Conservation (phyloP, 2,113 vertebrate species). For the Camelus bactrianus region DNA sequence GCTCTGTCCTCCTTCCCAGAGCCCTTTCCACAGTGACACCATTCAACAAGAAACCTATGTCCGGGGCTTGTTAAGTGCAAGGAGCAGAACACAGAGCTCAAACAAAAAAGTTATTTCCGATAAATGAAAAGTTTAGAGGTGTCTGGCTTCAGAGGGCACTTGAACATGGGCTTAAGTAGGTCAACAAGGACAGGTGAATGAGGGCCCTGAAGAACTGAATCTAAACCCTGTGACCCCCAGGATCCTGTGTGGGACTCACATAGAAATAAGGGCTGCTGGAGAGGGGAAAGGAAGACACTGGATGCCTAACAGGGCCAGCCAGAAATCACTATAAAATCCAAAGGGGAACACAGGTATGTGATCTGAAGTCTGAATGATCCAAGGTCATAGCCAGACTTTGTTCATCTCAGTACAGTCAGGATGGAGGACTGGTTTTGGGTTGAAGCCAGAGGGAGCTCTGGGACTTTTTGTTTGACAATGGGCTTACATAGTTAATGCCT, state of each 20-base stretch:
- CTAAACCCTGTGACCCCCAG: neutral
- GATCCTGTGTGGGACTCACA: neutral
- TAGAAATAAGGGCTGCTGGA: neutral
- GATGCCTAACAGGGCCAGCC: neutral
- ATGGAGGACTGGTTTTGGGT: neutral
- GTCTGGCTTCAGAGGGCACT: neutral
- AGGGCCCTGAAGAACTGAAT: neutral
- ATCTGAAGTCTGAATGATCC: neutral
- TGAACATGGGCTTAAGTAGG: neutral
- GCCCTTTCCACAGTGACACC: neutral
- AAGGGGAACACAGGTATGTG: neutral
- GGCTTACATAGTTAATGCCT: neutral
- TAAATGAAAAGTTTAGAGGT: neutral
- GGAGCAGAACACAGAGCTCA: neutral
- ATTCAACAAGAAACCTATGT: neutral
- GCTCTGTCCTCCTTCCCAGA: neutral
- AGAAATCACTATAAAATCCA: neutral
- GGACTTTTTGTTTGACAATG: neutral
- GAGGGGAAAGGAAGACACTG: neutral
- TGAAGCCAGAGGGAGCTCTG: slow-evolving; percentile 45
- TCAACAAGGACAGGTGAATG: neutral
- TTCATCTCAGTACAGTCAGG: neutral
- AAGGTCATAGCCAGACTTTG: neutral
- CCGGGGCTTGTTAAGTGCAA: neutral
- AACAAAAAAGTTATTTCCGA: neutral